Conservation (phyloP, 2,888 invertebrate genomes). For the Tetheella fluctuosa region DNA sequence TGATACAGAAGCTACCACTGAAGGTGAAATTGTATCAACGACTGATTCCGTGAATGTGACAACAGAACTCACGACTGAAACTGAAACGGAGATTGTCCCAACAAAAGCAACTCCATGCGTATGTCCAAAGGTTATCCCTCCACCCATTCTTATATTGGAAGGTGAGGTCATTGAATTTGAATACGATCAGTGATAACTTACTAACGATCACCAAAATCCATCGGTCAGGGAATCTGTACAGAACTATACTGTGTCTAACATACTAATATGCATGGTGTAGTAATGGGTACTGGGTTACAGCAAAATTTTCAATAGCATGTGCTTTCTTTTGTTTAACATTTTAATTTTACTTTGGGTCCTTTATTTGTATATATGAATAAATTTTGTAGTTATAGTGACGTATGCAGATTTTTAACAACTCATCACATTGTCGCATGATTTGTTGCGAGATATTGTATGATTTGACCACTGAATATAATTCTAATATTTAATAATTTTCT, state of each 20-base stretch:
- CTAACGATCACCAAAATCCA: conserved; percentile 70
- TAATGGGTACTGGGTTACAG: conserved; percentile 30
- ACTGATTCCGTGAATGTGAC: conserved; percentile 41
- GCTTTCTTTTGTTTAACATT: conserved; percentile 31
- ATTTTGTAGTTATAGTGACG: conserved; percentile 4
- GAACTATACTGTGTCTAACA: conserved; percentile 53
- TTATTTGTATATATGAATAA: background rate
- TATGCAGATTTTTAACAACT: conserved; percentile 31
- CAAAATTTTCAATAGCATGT: conserved; percentile 52
- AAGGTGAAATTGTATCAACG: conserved; percentile 23
- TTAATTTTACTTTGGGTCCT: background rate
- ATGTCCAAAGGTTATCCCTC: conserved; percentile 79
- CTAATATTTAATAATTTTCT: conserved; percentile 46
- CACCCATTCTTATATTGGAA: conserved; percentile 93
- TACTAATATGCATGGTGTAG: conserved; percentile 64
- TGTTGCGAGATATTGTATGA: conserved; percentile 14
- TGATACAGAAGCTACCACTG: conserved; percentile 31
- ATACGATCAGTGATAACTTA: conserved; percentile 68
- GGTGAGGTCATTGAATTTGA: conserved; percentile 86
- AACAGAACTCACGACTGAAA: conserved; percentile 51
- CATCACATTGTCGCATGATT: conserved; percentile 70
- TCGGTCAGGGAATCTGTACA: conserved; percentile 48
- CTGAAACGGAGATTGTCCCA: conserved; percentile 35
- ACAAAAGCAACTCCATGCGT: conserved; percentile 60
- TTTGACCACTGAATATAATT: conserved; percentile 18